A percentile compares a stretch with the other conserved stretches of the same genome.
These are phyloP conservation scores for Athalia cordata DNA, from an alignment of 2,888 invertebrate species.

Conservation along the genomic window DNA sequence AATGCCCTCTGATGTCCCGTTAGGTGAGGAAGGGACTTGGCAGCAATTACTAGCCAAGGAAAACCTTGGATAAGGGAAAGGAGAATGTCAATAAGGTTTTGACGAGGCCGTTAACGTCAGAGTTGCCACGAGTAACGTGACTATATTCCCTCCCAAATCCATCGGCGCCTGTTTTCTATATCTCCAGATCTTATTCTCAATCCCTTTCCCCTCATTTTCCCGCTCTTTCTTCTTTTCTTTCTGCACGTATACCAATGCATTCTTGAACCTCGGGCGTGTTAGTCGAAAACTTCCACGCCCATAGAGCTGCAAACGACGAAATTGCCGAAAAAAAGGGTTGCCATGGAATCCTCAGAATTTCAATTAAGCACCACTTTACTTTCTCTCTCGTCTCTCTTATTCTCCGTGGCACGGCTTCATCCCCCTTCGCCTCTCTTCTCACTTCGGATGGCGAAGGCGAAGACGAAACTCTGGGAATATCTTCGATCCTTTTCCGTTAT, in stretches of 20 bases:
- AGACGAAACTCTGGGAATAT: slow-evolving; percentile 25
- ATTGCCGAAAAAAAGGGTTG: slow-evolving; percentile 48
- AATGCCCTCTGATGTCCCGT: slow-evolving; percentile 39
- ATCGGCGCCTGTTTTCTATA: slow-evolving; percentile 15
- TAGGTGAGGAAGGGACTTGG: slow-evolving; percentile 33
- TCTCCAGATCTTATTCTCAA: not conserved
- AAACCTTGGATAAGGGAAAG: slow-evolving; percentile 20
- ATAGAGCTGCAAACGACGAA: slow-evolving; percentile 37
- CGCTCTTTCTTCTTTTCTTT: not conserved
- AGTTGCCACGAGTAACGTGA: slow-evolving; percentile 44
- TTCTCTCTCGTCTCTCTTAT: not conserved
- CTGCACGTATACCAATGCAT: slow-evolving; percentile 40
- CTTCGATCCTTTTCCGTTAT: slow-evolving; percentile 22
- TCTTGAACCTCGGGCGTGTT: slow-evolving; percentile 13
- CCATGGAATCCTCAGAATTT: slow-evolving; percentile 48
- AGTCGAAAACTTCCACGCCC: slow-evolving; percentile 24
- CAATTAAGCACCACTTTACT: slow-evolving; percentile 43
- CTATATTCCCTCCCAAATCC: slow-evolving; percentile 37
- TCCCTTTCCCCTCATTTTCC: not conserved
- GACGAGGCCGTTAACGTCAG: slow-evolving; percentile 45
- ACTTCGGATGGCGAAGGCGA: not conserved
- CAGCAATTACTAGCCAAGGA: slow-evolving; percentile 42
- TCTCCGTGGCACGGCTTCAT: no score
- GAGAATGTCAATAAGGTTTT: slow-evolving; percentile 46
- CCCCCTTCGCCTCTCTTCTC: slow-evolving; percentile 1